Evolutionary conservation across 2,888 invertebrate genomes (phyloP), one percentile per base, ranked within the genome.

Genomic region (Stramonita haemastoma): DNA sequence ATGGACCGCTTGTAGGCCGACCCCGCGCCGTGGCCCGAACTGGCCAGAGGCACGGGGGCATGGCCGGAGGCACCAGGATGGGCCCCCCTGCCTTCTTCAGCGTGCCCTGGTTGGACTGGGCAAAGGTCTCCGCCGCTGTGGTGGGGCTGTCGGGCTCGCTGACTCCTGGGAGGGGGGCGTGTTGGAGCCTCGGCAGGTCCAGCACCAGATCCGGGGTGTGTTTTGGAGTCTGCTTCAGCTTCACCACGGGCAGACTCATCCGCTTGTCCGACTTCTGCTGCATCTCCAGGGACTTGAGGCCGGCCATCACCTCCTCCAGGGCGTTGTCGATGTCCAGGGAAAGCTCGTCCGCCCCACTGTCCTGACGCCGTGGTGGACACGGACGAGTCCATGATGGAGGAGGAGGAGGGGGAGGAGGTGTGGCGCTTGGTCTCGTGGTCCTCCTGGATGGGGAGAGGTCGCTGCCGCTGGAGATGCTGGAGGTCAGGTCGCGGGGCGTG

Each of bases 81-180:
- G 93, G 93, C 56, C 92, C 91, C 0, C 73, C 73, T 34, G 95
- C 96, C 94, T 98, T 98, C 94, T 98, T 98, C 89, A 98, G 96
- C 0, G 98, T 98, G 93, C 97, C 97, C 95, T 98, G 98, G 94
- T 97, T 97, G 92, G 97, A 97, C 93, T 97, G 97, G 87, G 98
- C 98, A 95, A 98, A 98, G 60, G 97, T 96, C 94, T 98, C 98
- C 0, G 98, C 98, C 0, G 97, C 97, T 90, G 97, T 97, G 26
- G 93, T 93, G 66, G 95, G 94, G 91, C 94, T 94, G 91, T 95
- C 95, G 32, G 93, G 94, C 89, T 94, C 93, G 56, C 93, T 92
- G 29, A 92, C 66, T 94, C 94, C 86, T 93, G 93, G 17, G 95
- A 94, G 0, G 95, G 93, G 1, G 94, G 93, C 1, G 94, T 93